Conservation (phyloP, 2,888 invertebrate genomes). For the Sacculina carcini region DNA sequence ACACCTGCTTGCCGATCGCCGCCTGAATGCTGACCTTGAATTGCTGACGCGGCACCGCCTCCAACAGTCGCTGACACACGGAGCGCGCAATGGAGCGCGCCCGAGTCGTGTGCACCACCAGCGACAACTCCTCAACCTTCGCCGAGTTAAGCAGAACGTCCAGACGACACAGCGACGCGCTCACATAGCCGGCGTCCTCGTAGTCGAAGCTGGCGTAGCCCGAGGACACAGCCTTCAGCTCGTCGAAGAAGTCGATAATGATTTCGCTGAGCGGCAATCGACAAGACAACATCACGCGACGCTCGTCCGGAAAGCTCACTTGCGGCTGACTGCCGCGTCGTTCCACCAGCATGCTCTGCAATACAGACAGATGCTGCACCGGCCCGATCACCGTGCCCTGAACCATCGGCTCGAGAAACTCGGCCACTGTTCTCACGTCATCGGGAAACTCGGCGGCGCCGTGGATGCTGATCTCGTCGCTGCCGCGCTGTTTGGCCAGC, state of each 20-base stretch:
- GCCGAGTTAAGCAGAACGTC: slow-evolving; percentile 49
- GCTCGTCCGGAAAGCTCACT: slow-evolving; percentile 49
- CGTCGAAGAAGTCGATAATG: slow-evolving; percentile 79
- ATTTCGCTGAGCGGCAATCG: slow-evolving; percentile 74
- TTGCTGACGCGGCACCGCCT: slow-evolving; percentile 67
- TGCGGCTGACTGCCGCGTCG: slow-evolving; percentile 41
- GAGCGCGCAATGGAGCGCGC: slow-evolving; percentile 34
- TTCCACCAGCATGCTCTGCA: slow-evolving; percentile 33
- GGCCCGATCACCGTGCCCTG: slow-evolving; percentile 72
- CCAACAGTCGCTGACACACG: slow-evolving; percentile 45
- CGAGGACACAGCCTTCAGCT: slow-evolving; percentile 59
- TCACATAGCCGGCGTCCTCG: slow-evolving; percentile 56
- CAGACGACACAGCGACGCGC: slow-evolving; percentile 42
- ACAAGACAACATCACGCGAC: slow-evolving; percentile 52
- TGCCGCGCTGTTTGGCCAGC: slow-evolving; percentile 14
- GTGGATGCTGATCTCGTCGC: slow-evolving; percentile 33
- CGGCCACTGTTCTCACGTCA: slow-evolving; percentile 34
- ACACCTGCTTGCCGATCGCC: slow-evolving; percentile 41
- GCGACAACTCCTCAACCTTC: slow-evolving; percentile 53
- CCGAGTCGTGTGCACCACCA: slow-evolving; percentile 46
- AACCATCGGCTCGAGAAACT: slow-evolving; percentile 64
- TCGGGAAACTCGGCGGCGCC: slow-evolving; percentile 51
- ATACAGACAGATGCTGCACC: slow-evolving; percentile 19
- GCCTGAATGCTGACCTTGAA: slow-evolving; percentile 67
- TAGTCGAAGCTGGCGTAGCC: slow-evolving; percentile 92